Base-by-base conservation (phyloP, 2,113 vertebrate genomes). In the Phoxinus phoxinus region DNA sequence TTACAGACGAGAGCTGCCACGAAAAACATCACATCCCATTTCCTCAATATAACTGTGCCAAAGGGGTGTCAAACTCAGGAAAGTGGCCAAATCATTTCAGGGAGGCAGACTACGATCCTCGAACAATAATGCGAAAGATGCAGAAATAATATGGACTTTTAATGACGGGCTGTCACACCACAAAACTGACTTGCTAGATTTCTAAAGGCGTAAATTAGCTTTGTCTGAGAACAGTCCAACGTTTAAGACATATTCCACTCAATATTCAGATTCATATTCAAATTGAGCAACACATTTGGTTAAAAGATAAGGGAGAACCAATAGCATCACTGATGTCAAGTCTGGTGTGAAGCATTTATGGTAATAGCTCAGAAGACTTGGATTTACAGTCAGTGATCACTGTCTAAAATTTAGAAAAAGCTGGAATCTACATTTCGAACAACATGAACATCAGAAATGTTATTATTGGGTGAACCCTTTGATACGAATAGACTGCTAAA, bases 11-110 rank as follows among this genome's bases (percentile, higher is more conserved):
- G 21, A 84, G 25, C 67, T 56, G 77, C 76, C 53, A 81, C 76
- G 48, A 53, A 81, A 79, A 83, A 63, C 32, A 74, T 63, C 51
- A 84, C 51, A 73, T 79, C 27, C 65, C 37, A 67, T 74, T 77
- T 83, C 80, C 84, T 73, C 17, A 27, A 71, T 35, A 41, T 77
- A 37, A 69, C 74, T 84, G 17, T 82, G 85, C 79, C 87, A 17
- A 19, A 32, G 80, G 27, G 46, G 25, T 75, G 41, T 74, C 41
- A 27, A 46, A 27, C 11, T 76, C 46, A 53, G 17, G 25, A 73
- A 15, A 32, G 25, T 11, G 48, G 44, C 15, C 27, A 3, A 76
- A 27, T 53, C 4, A 41, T 53, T 76, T 53, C 46, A 30, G 48
- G 8, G 9, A 53, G n/a, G 46, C 44, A 76, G 15, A 32, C 44